Conservation (phyloP, 2,113 vertebrate genomes). For the Spizaetus ornatus region DNA sequence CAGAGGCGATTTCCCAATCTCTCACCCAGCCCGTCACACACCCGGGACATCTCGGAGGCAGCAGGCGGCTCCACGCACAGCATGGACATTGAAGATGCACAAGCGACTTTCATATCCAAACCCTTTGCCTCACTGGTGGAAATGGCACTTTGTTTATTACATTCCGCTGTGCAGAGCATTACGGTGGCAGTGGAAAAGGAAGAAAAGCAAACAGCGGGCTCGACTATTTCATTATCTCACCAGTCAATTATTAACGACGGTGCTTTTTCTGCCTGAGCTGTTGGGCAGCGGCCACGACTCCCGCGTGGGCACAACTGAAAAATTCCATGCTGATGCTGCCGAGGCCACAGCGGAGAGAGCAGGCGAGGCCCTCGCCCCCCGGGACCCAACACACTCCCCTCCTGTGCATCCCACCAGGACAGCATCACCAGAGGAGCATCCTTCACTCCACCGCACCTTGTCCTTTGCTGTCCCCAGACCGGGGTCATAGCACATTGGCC, state of each 20-base stretch:
- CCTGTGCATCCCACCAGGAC: rapidly evolving
- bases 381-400: rapidly evolving
- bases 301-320: neutral
- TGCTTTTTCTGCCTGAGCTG: neutral
- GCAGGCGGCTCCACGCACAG: rapidly evolving
- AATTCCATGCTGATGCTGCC: neutral
- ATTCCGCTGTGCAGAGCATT: rapidly evolving
- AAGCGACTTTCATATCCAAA: rapidly evolving
- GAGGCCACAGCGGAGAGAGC: neutral
- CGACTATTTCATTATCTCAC: neutral
- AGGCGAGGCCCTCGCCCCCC: neutral
- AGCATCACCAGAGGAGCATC: neutral
- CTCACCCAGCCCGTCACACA: neutral
- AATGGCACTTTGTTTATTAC: neutral
- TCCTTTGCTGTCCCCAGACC: neutral
- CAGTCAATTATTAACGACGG: constrained; percentile 31
- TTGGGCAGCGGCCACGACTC: neutral
- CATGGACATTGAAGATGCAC: rapidly evolving
- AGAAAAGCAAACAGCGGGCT: neutral
- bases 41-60: rapidly evolving
- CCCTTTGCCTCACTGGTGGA: neutral
- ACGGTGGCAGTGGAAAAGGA: neutral
- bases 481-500: rapidly evolving
- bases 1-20: rapidly evolving
- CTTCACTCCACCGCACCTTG: rapidly evolving